phyloP scores from a whole-genome alignment of 2,113 vertebrate species.

The Larimichthys crocea region DNA sequence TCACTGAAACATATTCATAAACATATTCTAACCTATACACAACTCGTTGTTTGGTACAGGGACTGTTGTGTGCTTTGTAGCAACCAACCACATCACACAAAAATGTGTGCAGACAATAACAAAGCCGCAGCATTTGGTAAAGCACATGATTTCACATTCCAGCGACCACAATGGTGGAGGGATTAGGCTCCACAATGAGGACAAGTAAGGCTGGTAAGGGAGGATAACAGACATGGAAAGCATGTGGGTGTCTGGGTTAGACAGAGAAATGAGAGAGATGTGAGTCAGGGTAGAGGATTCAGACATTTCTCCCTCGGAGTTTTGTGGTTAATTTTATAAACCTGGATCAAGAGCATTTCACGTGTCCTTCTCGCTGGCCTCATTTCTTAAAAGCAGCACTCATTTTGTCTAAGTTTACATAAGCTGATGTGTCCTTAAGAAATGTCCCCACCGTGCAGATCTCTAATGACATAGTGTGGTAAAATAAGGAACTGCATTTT shows the following conservation, averaged over 20 bases:
- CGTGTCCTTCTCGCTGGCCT: neutral
- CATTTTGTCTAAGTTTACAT: neutral
- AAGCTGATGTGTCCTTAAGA: neutral
- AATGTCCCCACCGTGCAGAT: constrained; percentile 8
- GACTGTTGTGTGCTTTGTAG: neutral
- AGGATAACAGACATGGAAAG: constrained; percentile 64
- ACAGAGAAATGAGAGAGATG: constrained; percentile 28
- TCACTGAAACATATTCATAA: neutral
- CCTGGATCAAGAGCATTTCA: constrained; percentile 8
- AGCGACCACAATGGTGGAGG: constrained; percentile 63
- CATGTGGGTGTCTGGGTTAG: constrained; percentile 59
- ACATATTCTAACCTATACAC: neutral
- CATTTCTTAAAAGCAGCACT: constrained; percentile 12
- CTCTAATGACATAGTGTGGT: constrained; percentile 68
- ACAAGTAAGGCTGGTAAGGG: constrained; percentile 33
- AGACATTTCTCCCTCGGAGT: constrained; percentile 10
- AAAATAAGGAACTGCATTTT: constrained; percentile 53
- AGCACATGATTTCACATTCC: constrained; percentile 75
- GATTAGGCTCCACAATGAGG: constrained; percentile 75
- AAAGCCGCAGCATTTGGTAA: constrained; percentile 46
- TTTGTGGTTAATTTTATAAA: neutral
- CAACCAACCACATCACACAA: constrained; percentile 29
- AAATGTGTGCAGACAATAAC: constrained; percentile 34
- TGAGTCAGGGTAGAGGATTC: constrained; percentile 39
- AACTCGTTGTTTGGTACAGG: too few relatives aligned